Conservation (phyloP, 2,797 vertebrate species). For the Gallirallus australis region DNA sequence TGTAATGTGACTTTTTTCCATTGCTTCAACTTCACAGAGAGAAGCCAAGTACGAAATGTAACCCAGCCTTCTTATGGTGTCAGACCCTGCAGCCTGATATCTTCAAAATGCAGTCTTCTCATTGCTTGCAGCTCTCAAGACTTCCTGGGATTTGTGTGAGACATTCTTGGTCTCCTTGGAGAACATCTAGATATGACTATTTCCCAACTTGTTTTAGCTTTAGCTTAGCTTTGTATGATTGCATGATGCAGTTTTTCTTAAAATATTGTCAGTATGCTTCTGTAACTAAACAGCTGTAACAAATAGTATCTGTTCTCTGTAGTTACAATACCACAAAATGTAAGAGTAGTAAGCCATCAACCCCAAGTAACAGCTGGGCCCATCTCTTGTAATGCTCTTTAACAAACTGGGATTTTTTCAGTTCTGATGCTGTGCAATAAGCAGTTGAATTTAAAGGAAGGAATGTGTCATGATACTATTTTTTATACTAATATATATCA, state of each 20-base stretch:
- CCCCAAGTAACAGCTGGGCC: fast-evolving
- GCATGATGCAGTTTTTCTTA: neutral
- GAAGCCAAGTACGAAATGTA: neutral
- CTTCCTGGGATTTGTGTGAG: neutral
- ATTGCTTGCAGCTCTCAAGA: neutral
- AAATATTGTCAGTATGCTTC: neutral
- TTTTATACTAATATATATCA: neutral
- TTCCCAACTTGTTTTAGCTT: neutral
- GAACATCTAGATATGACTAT: neutral
- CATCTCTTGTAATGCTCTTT: neutral
- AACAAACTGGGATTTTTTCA: neutral
- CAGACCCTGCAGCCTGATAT: neutral
- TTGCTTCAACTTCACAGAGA: neutral
- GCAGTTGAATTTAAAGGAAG: neutral
- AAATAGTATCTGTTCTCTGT: neutral
- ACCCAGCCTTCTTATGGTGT: neutral
- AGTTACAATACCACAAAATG: neutral
- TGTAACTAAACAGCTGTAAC: neutral
- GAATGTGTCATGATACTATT: neutral
- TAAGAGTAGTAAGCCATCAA: neutral
- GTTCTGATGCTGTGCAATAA: neutral
- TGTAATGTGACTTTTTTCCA: neutral
- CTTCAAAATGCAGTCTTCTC: neutral
- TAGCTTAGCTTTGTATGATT: neutral
- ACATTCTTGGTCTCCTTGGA: neutral